Conservation (phyloP, 2,888 invertebrate genomes). For the Blastobasis lacticolella region DNA sequence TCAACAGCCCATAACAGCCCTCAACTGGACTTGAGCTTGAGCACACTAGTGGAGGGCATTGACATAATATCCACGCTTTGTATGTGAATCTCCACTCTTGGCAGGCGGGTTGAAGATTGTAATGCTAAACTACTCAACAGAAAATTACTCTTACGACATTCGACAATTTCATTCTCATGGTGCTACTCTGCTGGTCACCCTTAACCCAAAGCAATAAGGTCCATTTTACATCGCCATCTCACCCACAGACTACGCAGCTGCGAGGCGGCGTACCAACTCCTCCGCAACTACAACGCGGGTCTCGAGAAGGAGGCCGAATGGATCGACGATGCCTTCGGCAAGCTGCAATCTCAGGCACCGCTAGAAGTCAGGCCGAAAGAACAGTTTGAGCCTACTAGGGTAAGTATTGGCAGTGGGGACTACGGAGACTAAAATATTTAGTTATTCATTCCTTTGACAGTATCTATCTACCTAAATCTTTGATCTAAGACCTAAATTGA, state of each 20-base stretch:
- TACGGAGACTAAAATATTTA: background rate
- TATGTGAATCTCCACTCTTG: too few species aligned
- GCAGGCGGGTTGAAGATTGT: too few species aligned
- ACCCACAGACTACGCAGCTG: conserved; percentile 85
- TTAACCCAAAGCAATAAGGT: background rate
- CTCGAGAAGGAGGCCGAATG: conserved; percentile 91
- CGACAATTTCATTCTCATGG: too few species aligned
- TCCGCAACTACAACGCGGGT: conserved; percentile 92
- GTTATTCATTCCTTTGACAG: background rate
- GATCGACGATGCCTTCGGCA: conserved; percentile 89
- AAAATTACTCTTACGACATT: too few species aligned
- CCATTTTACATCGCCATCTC: background rate
- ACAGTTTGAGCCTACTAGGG: conserved; percentile 86
- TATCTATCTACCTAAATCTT: conserved; percentile 5
- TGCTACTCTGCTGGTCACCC: background rate
- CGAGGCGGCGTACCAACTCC: conserved; percentile 91
- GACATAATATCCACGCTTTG: too few species aligned
- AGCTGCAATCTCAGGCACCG: conserved; percentile 84
- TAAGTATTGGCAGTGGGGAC: conserved; percentile 41
- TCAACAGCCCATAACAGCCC: too few species aligned
- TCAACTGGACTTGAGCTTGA: too few species aligned
- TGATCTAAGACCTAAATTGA: too few species aligned
- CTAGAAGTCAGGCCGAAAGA: conserved; percentile 81
- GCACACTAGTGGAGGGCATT: too few species aligned
- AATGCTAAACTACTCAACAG: too few species aligned